Base-by-base conservation (phyloP, 2,888 invertebrate species). In the Malachius bipustulatus region DNA sequence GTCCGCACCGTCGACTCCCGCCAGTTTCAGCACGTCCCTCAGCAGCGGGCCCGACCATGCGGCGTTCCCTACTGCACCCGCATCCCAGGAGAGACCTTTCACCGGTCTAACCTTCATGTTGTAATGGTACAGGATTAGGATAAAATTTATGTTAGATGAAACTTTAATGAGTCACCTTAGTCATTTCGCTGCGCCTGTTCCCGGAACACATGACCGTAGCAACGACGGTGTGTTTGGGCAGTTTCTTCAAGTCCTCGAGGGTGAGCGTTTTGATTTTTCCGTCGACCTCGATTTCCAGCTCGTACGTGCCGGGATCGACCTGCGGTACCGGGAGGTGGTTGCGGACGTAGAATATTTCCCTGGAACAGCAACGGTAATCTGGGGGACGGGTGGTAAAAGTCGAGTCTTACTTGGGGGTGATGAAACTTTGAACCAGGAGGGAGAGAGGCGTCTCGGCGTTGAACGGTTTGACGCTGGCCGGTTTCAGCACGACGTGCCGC, bases 271-370 rank as follows among this genome's bases (percentile, higher is more conserved):
- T 46, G 2, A 52, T 56, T 46, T 59, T 65, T 3, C 71, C 70
- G 39, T 73, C 70, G 9, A 80, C 65, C 41, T 70, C 71, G 14
- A 90, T 59, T 51, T 80, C 78, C 4, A 96, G 56, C 46, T 69
- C 69, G 57, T 87, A 90, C 0, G 64, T 59, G 3, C 65, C 52
- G 1, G 66, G 55, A 46, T 83, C 73, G 37, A 93, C 66, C 40
- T 77, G 69, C 26, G 93, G 97, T 19, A 97, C 96, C 8, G 97
- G 96, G 54, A 98, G 73, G 68, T 98, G 98, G 69, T 97, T 96
- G 36, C 98, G 75, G 10, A 98, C 85, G 67, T 89, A 98, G 65
- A 97, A 98, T 43, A 93, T 62, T 47, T 93, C 88, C 56, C 88
- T 89, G 59, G 36, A 63, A 62, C n/a, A 19, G n/a, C n/a, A n/a